A percentile compares a stretch with the other conserved stretches of the same genome.
These are phyloP conservation scores for Alexandromys fortis DNA, from an alignment of 2,113 vertebrate genomes.

Conservation along the genomic window DNA sequence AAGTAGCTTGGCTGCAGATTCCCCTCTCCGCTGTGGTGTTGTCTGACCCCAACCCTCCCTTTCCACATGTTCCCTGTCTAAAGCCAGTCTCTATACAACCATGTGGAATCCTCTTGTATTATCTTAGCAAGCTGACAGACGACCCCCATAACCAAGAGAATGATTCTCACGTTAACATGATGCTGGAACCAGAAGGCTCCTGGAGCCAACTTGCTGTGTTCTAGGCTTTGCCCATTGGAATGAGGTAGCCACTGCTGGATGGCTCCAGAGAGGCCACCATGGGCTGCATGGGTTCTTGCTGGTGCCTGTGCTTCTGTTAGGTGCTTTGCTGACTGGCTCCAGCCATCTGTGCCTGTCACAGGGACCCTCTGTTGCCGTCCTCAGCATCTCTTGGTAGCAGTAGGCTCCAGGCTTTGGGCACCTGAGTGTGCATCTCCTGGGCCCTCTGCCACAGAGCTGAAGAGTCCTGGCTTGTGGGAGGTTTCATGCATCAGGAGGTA, in stretches of 20 bases:
- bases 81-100: no score
- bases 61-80: accelerated
- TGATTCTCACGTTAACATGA: neutral
- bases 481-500: neutral
- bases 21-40: neutral
- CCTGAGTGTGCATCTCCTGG: neutral
- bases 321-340: neutral
- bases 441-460: neutral
- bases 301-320: neutral
- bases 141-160: neutral
- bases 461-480: neutral
- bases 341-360: neutral
- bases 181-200: neutral
- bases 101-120: neutral
- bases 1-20: neutral
- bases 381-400: neutral
- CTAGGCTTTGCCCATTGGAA: neutral
- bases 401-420: neutral
- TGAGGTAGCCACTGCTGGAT: neutral
- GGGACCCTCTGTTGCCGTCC: no score
- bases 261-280: neutral
- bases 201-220: accelerated
- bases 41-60: neutral
- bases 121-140: neutral
- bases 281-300: neutral